These are phyloP conservation scores for Hofmannophila pseudospretella DNA, from an alignment of 2,888 invertebrate genomes.

Conservation along the genomic window DNA sequence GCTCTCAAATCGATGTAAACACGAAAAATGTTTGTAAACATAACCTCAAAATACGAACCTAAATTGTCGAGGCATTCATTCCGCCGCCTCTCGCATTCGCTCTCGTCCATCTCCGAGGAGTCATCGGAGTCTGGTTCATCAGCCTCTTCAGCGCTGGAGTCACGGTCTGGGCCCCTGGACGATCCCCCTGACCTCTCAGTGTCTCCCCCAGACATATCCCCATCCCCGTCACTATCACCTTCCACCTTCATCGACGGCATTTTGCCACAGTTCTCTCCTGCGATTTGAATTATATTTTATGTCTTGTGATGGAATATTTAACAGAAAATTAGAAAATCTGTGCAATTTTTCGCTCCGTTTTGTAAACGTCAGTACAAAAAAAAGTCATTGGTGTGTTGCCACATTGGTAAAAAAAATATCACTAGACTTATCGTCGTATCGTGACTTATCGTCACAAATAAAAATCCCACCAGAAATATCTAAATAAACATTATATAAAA, in stretches of 20 bases:
- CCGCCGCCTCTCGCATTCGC: conserved; percentile 90
- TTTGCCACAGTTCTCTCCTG: conserved; percentile 15
- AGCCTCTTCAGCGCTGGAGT: conserved; percentile 86
- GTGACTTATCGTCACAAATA: too few species aligned
- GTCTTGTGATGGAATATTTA: neutral
- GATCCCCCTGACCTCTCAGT: conserved; percentile 83
- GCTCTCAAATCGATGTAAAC: too few species aligned
- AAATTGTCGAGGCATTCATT: conserved; percentile 91
- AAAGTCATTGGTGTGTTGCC: too few species aligned
- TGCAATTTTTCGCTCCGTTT: conserved; percentile 15
- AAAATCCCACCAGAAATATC: too few species aligned
- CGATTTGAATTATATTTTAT: neutral
- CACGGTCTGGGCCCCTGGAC: conserved; percentile 81
- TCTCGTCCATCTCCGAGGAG: conserved; percentile 94
- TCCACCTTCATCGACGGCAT: conserved; percentile 85
- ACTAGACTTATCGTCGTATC: too few species aligned
- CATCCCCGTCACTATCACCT: conserved; percentile 80
- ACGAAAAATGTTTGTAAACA: conserved; percentile 75
- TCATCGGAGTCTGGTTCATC: conserved; percentile 91
- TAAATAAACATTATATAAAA: too few species aligned
- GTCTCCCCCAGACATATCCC: conserved; percentile 83
- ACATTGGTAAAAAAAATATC: too few species aligned
- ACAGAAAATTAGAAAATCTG: neutral
- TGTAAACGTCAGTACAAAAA: conserved; percentile 9
- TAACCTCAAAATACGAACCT: conserved; percentile 70